Conservation (phyloP, 2,797 vertebrate species). For the Anas bahamensis region DNA sequence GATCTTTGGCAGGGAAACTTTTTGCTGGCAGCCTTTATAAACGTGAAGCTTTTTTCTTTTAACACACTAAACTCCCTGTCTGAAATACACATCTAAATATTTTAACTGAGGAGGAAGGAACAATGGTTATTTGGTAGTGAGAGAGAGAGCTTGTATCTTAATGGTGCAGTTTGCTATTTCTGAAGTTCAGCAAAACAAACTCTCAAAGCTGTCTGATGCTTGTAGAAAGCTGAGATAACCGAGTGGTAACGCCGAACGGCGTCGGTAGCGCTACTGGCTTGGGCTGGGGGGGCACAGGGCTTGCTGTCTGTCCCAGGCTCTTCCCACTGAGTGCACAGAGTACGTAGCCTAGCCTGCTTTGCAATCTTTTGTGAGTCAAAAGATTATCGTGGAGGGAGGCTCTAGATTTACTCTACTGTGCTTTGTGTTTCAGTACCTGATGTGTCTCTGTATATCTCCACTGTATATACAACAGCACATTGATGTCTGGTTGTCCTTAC, state of each 20-base stretch:
- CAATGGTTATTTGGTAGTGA: not conserved
- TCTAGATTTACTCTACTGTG: constrained; percentile 82
- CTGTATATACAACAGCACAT: constrained; percentile 77
- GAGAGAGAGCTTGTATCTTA: not conserved
- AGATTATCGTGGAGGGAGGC: constrained; percentile 76
- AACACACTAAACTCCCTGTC: not conserved
- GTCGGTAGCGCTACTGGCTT: not conserved
- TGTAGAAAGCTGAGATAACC: not conserved
- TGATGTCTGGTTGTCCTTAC: constrained; percentile 75
- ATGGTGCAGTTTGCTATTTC: not conserved
- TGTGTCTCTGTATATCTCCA: constrained; percentile 81
- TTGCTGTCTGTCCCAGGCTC: not conserved
- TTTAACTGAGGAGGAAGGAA: not conserved
- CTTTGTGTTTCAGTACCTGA: constrained; percentile 84
- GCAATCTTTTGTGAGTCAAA: not conserved
- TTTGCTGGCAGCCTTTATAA: not conserved
- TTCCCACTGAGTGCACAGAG: not conserved
- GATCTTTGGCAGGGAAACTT: not conserved
- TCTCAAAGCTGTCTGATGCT: constrained; percentile 24
- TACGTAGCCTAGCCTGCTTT: not conserved
- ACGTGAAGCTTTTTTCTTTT: not conserved
- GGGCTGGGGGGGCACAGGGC: not conserved
- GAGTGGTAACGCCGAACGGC: not conserved
- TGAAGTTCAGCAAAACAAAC: constrained; percentile 66
- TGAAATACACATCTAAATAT: not conserved